Evolutionary conservation across 2,797 vertebrate species (phyloP).

Genomic region (Spizella passerina): DNA sequence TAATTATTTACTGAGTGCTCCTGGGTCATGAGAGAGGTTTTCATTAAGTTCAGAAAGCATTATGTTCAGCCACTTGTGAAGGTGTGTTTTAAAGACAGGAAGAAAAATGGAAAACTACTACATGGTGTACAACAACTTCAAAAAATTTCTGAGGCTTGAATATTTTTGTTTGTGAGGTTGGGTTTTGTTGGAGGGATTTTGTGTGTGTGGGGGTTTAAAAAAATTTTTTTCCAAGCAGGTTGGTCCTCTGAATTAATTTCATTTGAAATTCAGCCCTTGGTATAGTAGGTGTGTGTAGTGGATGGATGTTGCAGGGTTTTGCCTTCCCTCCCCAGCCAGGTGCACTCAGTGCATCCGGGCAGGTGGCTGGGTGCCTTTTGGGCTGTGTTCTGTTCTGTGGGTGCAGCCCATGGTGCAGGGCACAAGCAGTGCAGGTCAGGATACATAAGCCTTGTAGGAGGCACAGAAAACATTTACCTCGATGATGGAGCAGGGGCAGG

Average conservation of each 20-base stretch:
- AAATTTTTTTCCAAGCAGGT: fast-evolving
- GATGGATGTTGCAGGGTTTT: neutral
- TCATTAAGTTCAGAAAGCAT: constrained; percentile 82
- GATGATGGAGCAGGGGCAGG: neutral
- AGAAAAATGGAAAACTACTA: constrained; percentile 79
- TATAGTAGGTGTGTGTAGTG: neutral
- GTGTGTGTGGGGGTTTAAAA: too few species aligned
- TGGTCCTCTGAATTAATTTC: neutral
- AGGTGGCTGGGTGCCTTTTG: neutral
- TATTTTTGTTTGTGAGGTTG: neutral
- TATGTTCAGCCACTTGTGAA: constrained; percentile 79
- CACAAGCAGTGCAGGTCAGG: neutral
- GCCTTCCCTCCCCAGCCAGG: neutral
- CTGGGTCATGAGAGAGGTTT: constrained; percentile 78
- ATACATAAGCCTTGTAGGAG: neutral
- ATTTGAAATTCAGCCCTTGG: neutral
- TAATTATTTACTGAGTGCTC: constrained; percentile 80
- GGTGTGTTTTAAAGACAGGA: constrained; percentile 67
- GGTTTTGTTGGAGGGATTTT: neutral
- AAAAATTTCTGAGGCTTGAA: neutral
- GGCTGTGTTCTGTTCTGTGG: neutral
- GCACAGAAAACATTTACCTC: neutral
- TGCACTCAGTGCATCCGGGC: fast-evolving
- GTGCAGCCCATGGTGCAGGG: neutral
- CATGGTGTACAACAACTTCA: constrained; percentile 49